Percentiles rank a stretch among this genome's conserved stretches.
These are phyloP conservation scores for Neelides sp. DNA, from an alignment of 1,140 invertebrate genomes.

Conservation along the genomic window DNA sequence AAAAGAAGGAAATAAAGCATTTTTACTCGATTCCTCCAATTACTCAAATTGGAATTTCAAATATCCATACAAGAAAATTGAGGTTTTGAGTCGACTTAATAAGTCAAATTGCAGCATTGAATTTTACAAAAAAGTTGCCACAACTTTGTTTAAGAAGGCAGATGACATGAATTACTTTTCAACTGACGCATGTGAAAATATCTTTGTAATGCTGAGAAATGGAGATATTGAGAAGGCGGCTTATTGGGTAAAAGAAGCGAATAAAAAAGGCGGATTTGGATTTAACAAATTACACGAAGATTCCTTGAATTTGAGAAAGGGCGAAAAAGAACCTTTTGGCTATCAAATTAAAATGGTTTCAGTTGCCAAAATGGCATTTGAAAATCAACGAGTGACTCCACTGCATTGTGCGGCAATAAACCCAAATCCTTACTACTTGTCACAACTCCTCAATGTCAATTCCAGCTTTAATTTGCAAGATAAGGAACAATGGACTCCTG, in stretches of 20 bases:
- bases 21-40: no score
- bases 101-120: neutral
- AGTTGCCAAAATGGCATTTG: conserved; percentile 37
- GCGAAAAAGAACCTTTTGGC: conserved; percentile 25
- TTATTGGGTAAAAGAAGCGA: conserved; percentile 8
- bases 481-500: conserved; percentile 36
- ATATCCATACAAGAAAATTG: no score
- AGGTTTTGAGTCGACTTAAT: conserved; percentile 20
- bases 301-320: conserved; percentile 8
- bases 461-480: conserved; percentile 40
- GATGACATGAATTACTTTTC: neutral
- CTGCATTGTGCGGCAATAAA: conserved; percentile 45
- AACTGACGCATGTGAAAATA: neutral
- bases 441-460: conserved; percentile 34
- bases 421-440: conserved; percentile 40
- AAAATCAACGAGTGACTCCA: conserved; percentile 38
- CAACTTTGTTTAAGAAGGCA: neutral
- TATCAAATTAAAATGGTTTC: conserved; percentile 35
- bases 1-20: conserved; percentile 35
- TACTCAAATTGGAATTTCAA: no score
- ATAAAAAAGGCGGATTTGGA: conserved; percentile 11
- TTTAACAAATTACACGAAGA: conserved; percentile 24
- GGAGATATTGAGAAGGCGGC: conserved; percentile 20
- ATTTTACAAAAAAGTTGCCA: neutral
- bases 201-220: conserved; percentile 4